Evolutionary conservation across 2,888 invertebrate genomes (phyloP).

Genomic region (Epiblema foenella): DNA sequence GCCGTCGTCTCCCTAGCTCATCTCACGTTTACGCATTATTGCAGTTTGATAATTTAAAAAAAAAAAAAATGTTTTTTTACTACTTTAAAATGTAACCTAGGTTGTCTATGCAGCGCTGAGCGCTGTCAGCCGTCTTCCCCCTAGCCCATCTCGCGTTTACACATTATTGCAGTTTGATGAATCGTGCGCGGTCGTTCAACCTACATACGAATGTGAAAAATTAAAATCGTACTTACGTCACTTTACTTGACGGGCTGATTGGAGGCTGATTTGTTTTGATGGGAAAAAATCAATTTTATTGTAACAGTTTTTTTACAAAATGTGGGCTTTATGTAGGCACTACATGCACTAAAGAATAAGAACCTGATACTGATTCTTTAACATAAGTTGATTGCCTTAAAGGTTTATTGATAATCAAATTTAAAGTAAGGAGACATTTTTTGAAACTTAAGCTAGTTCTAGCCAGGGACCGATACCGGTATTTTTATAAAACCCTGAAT

Average conservation of each 20-base stretch:
- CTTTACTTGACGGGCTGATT: conserved; percentile 30
- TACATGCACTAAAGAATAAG: too few species aligned
- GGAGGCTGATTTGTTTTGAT: conserved; percentile 19
- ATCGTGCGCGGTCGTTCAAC: conserved; percentile 76
- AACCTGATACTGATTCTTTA: too few species aligned
- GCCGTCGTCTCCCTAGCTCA: too few species aligned
- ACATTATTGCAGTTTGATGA: conserved; percentile 79
- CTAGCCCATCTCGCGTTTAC: conserved; percentile 71
- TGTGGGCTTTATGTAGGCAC: too few species aligned
- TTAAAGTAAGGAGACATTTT: too few species aligned
- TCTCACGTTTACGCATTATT: conserved; percentile 76
- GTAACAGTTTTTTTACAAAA: too few species aligned
- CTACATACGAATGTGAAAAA: conserved; percentile 49
- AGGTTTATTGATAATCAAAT: too few species aligned
- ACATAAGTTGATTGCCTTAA: too few species aligned
- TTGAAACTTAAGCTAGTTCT: too few species aligned
- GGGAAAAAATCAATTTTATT: not conserved
- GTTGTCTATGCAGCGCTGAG: conserved; percentile 64
- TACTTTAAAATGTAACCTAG: not conserved
- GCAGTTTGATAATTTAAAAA: conserved; percentile 63
- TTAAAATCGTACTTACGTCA: conserved; percentile 29
- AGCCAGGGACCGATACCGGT: too few species aligned
- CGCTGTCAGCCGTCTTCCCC: conserved; percentile 55
- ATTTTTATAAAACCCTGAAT: too few species aligned
- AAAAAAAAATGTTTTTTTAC: too few species aligned